Evolutionary conservation across 2,888 invertebrate genomes (phyloP), one percentile per base, ranked within the genome.

Genomic region (Eupithecia tripunctaria): DNA sequence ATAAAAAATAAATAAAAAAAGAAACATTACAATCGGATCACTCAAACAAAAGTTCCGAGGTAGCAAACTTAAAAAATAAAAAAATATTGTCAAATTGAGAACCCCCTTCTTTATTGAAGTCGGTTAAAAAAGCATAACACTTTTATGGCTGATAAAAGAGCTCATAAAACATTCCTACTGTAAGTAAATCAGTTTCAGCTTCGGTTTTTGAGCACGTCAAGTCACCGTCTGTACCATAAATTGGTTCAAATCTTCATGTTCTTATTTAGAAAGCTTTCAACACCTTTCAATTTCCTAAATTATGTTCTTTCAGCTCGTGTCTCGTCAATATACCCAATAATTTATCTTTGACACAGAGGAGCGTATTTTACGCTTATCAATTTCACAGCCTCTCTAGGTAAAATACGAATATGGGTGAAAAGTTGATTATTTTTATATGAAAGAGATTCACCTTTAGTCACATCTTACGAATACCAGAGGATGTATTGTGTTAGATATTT

Each of bases 281-380:
- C 63, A 38, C 67, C 59, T 68, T 59, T 68, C 59, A 68, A 59
- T 68, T 68, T 68, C 38, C 29, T 59, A 41, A 59, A 59, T 68
- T 68, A 68, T 59, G 25, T 68, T 59, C 67, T 60, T 59, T 41
- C 25, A 59, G 59, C 25, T 56, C 29, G 56, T 56, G 32, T 67
- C 41, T 36, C 56, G 51, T 32, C 59, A 59, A 68, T 68, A 38
- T 56, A 14, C 29, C 38, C 59, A 67, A 59, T 59, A 64, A 64
- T 41, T 38, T 64, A 64, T 38, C 25, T 38, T 68, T 68, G 59
- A 27, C 59, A 41, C 6, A 27, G 15, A 5, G 2, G 59, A 59
- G 59, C 67, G 60, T 68, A 38, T 59, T 68, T 27, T 59, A 59
- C 59, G 59, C 38, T 38, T 59, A 68, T 68, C 67, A 68, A 59